phyloP scores from a whole-genome alignment of 1,140 invertebrate genomes.

The Rhagoletis pomonella region DNA sequence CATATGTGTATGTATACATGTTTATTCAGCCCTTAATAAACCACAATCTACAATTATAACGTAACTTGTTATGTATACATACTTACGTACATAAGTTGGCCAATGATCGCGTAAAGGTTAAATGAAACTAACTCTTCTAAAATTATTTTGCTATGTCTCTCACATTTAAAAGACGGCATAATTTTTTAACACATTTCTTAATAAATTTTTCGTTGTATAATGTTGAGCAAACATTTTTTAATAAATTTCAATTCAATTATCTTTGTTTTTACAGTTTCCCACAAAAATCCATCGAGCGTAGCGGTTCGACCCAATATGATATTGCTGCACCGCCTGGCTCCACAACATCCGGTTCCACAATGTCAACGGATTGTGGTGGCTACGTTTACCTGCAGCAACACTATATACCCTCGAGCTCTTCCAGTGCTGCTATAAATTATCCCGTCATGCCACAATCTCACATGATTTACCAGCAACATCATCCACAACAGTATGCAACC shows the following conservation, averaged over 20 bases:
- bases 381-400: constrained; percentile 74
- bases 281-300: constrained; percentile 72
- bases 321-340: constrained; percentile 63
- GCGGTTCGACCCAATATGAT: constrained; percentile 70
- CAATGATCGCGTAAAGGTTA: too few species aligned
- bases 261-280: constrained; percentile 69
- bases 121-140: too few species aligned
- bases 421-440: constrained; percentile 69
- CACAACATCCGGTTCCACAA: constrained; percentile 60
- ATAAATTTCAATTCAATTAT: constrained; percentile 20
- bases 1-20: too few species aligned
- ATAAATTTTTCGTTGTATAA: neutral
- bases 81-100: too few species aligned
- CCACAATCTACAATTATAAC: too few species aligned
- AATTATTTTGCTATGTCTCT: too few species aligned
- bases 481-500: constrained; percentile 70
- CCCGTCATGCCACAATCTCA: constrained; percentile 69
- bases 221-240: neutral
- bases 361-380: constrained; percentile 65
- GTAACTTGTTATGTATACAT: too few species aligned
- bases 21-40: too few species aligned
- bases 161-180: too few species aligned
- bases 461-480: constrained; percentile 67
- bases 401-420: constrained; percentile 67
- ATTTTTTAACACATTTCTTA: too few species aligned